Evolutionary conservation across 2,113 vertebrate species (phyloP).

Genomic region (Platanista minor): DNA sequence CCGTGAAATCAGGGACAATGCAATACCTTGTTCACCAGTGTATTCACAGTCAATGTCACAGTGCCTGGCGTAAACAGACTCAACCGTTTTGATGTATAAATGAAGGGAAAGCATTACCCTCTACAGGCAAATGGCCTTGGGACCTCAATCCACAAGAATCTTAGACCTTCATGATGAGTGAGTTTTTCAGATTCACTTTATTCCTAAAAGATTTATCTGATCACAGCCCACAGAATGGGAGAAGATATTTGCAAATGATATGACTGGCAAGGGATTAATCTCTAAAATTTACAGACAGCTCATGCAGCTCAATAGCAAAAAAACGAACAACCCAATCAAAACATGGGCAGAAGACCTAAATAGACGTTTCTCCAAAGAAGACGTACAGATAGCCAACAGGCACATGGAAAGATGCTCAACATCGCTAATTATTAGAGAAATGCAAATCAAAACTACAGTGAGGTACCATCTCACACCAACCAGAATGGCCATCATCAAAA

Average conservation of each 20-base stretch:
- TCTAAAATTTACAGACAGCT: not conserved
- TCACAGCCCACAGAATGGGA: not conserved
- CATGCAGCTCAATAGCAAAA: not conserved
- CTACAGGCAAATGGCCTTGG: not conserved
- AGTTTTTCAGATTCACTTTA: not conserved
- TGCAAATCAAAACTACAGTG: not conserved
- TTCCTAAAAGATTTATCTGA: not conserved
- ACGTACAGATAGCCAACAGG: not conserved
- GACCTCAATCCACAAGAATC: not conserved
- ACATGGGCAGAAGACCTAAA: not conserved
- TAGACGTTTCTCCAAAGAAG: not conserved
- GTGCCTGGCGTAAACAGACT: not conserved
- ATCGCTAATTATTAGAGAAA: not conserved
- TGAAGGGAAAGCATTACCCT: not conserved
- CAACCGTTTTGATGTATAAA: not conserved
- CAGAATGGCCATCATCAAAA: not conserved
- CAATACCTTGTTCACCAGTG: not conserved
- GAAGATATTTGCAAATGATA: not conserved
- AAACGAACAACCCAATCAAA: not conserved
- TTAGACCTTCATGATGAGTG: not conserved
- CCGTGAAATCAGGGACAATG: not conserved
- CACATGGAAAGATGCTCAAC: not conserved
- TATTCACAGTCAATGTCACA: not conserved
- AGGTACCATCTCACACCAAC: not conserved
- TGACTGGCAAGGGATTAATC: not conserved